These are phyloP conservation scores for Barnardius zonarius DNA, from an alignment of 2,113 vertebrate species.

Conservation along the genomic window DNA sequence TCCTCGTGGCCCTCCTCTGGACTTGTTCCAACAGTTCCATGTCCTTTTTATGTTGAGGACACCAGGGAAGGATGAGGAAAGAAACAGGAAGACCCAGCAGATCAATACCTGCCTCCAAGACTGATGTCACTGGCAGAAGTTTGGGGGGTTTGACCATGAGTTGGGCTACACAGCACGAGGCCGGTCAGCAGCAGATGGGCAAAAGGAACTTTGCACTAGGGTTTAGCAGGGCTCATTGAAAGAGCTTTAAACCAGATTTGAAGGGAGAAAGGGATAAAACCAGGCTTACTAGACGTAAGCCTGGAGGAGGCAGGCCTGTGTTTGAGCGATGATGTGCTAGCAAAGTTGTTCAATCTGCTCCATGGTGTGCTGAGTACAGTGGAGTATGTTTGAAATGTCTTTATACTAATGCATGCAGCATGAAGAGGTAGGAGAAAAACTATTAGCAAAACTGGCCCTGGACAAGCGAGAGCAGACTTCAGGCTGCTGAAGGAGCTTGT, in stretches of 20 bases:
- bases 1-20: too few species aligned
- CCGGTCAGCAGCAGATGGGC: accelerated
- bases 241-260: neutral
- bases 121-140: neutral
- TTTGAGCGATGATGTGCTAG: neutral
- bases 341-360: neutral
- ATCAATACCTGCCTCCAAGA: neutral
- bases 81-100: neutral
- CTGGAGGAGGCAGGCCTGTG: neutral
- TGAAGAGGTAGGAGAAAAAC: neutral
- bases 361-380: neutral
- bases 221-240: neutral
- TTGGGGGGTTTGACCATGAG: neutral
- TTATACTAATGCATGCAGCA: neutral
- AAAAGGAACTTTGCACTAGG: neutral
- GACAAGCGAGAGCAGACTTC: neutral
- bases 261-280: neutral
- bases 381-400: neutral
- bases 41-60: too few species aligned
- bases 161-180: accelerated
- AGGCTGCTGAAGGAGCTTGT: neutral
- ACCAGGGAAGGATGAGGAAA: neutral
- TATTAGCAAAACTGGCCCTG: neutral
- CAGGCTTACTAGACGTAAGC: neutral
- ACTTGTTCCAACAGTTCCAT: too few species aligned